These are phyloP conservation scores for Tachycineta bicolor DNA, from an alignment of 2,113 vertebrate species.

Conservation along the genomic window DNA sequence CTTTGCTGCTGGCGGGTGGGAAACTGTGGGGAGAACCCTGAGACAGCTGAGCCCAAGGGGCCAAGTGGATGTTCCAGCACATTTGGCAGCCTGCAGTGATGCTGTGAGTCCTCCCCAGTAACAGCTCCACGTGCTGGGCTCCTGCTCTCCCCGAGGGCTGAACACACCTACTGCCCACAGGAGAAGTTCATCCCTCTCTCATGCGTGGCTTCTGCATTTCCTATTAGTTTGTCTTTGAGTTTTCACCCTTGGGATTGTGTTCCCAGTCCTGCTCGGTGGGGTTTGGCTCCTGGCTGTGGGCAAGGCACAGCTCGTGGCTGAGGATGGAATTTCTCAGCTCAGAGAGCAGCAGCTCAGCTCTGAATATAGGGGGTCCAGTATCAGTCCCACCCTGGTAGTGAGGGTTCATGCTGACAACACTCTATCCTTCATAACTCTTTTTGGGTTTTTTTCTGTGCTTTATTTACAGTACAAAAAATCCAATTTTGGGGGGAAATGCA, in stretches of 20 bases:
- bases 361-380: background rate
- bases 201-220: background rate
- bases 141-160: background rate
- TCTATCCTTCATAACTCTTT: background rate
- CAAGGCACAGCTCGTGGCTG: background rate
- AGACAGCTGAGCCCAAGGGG: background rate
- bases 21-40: background rate
- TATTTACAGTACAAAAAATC: background rate
- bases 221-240: background rate
- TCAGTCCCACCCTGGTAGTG: background rate
- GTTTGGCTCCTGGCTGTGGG: background rate
- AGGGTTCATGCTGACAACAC: background rate
- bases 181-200: no score
- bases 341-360: background rate
- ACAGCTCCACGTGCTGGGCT: background rate
- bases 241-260: background rate
- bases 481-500: background rate
- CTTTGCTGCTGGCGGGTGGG: background rate
- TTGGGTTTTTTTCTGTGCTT: background rate
- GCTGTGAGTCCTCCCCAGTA: rapidly evolving
- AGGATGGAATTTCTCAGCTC: background rate
- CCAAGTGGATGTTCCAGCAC: background rate
- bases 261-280: background rate
- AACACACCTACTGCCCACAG: background rate
- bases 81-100: no score